phyloP scores from a whole-genome alignment of 1,140 invertebrate species.

The Aricia agestis region DNA sequence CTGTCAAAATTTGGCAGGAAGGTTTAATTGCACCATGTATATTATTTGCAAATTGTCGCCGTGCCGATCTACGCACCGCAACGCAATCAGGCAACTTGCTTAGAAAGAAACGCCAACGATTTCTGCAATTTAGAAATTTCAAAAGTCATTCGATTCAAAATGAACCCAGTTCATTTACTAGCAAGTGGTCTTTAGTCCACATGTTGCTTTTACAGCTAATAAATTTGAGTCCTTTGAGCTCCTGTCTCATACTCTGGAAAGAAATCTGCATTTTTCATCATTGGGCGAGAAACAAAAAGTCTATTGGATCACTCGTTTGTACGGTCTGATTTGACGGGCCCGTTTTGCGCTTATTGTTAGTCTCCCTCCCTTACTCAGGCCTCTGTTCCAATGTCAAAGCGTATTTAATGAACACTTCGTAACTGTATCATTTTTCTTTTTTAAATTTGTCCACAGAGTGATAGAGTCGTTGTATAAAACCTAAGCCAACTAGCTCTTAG shows the following conservation, averaged over 20 bases:
- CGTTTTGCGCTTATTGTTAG: conserved; percentile 41
- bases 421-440: background rate
- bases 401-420: background rate
- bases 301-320: conserved; percentile 44
- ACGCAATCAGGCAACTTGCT: too few relatives aligned
- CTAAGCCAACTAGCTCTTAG: too few relatives aligned
- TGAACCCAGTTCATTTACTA: conserved; percentile 11
- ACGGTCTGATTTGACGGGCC: conserved; percentile 38
- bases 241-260: conserved; percentile 19
- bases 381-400: conserved; percentile 4
- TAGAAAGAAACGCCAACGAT: background rate
- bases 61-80: too few relatives aligned
- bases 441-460: background rate
- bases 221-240: conserved; percentile 32
- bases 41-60: too few relatives aligned
- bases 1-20: too few relatives aligned
- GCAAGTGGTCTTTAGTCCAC: conserved; percentile 3
- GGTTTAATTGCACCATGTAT: too few relatives aligned
- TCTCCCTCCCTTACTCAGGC: conserved; percentile 22
- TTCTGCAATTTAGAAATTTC: background rate
- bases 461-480: too few relatives aligned
- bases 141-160: background rate
- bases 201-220: conserved; percentile 7
- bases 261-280: conserved; percentile 36
- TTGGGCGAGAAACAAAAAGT: conserved; percentile 39